These are phyloP conservation scores for Corydoras sp. DNA, from an alignment of 2,113 vertebrate genomes.

Conservation along the genomic window DNA sequence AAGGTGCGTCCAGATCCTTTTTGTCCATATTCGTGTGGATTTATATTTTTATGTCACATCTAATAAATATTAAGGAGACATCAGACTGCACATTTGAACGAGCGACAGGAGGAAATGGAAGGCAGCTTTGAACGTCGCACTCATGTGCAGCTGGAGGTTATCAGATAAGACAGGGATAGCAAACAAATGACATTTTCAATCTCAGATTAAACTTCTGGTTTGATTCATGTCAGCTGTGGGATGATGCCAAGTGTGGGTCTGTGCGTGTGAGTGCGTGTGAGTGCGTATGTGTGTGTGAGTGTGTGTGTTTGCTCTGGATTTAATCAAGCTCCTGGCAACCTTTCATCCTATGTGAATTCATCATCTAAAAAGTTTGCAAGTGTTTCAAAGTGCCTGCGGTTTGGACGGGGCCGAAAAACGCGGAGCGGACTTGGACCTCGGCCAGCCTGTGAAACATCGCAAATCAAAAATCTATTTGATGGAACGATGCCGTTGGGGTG, in stretches of 20 bases:
- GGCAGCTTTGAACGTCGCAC: not conserved
- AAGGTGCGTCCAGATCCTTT: no score
- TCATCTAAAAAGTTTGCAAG: slow-evolving; percentile 18
- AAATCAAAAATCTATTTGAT: not conserved
- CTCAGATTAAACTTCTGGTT: not conserved
- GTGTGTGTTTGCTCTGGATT: slow-evolving; percentile 2
- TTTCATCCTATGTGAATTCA: slow-evolving; percentile 15
- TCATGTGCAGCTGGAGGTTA: not conserved
- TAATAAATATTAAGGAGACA: not conserved
- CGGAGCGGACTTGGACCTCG: slow-evolving; percentile 10
- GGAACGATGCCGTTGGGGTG: no score
- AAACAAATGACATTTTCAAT: slow-evolving; percentile 12
- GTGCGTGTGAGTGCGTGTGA: no score
- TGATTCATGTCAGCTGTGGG: slow-evolving; percentile 12
- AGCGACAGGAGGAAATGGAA: not conserved
- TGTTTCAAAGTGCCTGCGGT: slow-evolving; percentile 18
- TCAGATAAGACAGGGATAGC: not conserved
- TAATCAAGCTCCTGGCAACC: slow-evolving; percentile 21
- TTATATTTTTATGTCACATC: no score
- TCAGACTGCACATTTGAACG: not conserved
- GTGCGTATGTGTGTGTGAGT: no score
- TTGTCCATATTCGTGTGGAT: no score
- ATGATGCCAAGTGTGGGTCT: not conserved
- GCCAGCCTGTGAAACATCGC: not conserved
- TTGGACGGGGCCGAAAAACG: slow-evolving; percentile 3